Evolutionary conservation across 2,888 invertebrate species (phyloP).

Genomic region (Xanthia icteritia): DNA sequence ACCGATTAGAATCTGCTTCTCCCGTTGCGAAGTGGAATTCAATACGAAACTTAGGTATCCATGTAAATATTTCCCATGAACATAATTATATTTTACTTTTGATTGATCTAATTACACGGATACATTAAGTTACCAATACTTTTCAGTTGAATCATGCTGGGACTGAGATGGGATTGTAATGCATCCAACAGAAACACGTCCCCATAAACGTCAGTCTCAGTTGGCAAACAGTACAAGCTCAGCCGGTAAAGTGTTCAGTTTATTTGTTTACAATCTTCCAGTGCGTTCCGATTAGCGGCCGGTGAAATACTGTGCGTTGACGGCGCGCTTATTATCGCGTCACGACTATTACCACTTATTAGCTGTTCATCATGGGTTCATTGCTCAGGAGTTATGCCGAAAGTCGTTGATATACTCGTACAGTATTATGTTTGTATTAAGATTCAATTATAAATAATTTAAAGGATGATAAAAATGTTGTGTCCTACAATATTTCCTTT

Average conservation of each 20-base stretch:
- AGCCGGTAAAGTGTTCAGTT: not conserved
- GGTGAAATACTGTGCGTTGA: slow-evolving; percentile 28
- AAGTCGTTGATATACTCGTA: not conserved
- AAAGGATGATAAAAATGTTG: not conserved
- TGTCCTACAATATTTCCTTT: not conserved
- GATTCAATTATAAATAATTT: not conserved
- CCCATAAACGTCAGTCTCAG: not conserved
- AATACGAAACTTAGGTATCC: not conserved
- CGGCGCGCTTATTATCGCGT: slow-evolving; percentile 41
- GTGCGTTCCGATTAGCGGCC: slow-evolving; percentile 4
- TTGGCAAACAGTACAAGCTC: not conserved
- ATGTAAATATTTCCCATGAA: not conserved
- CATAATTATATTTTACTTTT: no score
- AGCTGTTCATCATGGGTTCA: slow-evolving; percentile 24
- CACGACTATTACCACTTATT: slow-evolving; percentile 28
- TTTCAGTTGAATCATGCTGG: not conserved
- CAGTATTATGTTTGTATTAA: not conserved
- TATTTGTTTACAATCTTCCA: slow-evolving; percentile 46
- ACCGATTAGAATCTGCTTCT: not conserved
- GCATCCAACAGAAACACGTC: not conserved
- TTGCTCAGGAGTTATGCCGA: slow-evolving; percentile 11
- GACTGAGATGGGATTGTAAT: not conserved
- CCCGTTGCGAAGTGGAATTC: not conserved
- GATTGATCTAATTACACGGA: no score
- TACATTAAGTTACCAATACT: not conserved